Percentiles rank a stretch among this genome's conserved stretches.
Evolutionary conservation across 2,888 invertebrate genomes (phyloP).

Genomic region (Plagiodera versicolora): DNA sequence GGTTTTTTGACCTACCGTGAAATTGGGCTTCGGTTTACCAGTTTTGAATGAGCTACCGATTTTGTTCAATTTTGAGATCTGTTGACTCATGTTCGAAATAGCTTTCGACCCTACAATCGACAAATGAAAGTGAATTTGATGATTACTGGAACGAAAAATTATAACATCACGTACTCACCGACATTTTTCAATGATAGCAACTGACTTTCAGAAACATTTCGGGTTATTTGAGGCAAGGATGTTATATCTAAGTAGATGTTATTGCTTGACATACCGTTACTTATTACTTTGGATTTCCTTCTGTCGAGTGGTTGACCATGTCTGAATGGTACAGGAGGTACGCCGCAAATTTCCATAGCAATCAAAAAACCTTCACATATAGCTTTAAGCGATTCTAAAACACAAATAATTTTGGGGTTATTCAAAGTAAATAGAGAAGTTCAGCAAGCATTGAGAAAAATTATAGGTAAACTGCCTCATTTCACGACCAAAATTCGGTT

Average conservation of each 20-base stretch:
- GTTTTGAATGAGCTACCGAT: constrained; percentile 67
- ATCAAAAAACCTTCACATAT: constrained; percentile 86
- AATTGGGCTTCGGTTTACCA: constrained; percentile 53
- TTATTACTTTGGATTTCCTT: constrained; percentile 64
- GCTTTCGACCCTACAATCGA: constrained; percentile 76
- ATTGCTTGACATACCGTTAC: constrained; percentile 54
- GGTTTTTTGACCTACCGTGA: constrained; percentile 51
- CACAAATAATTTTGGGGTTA: too few species aligned
- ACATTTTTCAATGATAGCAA: constrained; percentile 74
- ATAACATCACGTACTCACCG: constrained; percentile 61
- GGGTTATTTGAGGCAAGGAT: constrained; percentile 66
- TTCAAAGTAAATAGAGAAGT: too few species aligned
- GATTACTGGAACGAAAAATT: not conserved
- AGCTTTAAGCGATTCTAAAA: constrained; percentile 83
- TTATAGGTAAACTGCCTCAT: too few species aligned
- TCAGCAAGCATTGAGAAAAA: too few species aligned
- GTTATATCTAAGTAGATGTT: constrained; percentile 66
- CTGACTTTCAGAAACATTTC: constrained; percentile 90
- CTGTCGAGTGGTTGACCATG: constrained; percentile 72
- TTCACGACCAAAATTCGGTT: too few species aligned
- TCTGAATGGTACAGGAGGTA: constrained; percentile 67
- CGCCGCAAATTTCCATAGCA: constrained; percentile 72
- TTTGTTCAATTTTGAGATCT: constrained; percentile 82
- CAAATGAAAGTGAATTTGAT: not conserved
- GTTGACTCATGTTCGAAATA: constrained; percentile 81